Evolutionary conservation across 2,113 vertebrate species (phyloP), one percentile per base, ranked within the genome.

Genomic region (Phrynocephalus versicolor): DNA sequence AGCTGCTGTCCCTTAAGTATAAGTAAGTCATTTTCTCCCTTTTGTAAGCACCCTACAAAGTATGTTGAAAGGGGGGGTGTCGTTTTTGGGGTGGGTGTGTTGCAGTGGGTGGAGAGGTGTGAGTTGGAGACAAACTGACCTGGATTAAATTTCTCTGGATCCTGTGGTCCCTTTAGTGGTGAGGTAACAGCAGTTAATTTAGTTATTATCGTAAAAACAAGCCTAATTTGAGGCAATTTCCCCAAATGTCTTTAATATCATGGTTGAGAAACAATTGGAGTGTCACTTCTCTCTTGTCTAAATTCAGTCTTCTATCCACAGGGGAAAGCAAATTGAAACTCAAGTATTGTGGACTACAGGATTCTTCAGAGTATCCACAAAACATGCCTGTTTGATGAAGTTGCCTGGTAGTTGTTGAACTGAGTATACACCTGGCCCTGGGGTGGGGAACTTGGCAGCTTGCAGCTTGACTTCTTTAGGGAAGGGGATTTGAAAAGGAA

Each of bases 351-450:
- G 14, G 57, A 74, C 35, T 81, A 57, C 27, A n/a, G 23, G n/a
- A 3, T 5, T 7, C 45, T 51, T 67, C 9, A 25, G 2, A 25
- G 2, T 69, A 39, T 58, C 15, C 27, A 7, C 25, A 58, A 57
- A 23, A 1, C 33, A 45, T 8, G 5, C 33, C 19, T 3, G 37
- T 57, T 1, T 2, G 58, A n/a, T 62, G 45, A 51, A 73, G 30
- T 81, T 33, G 78, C 35, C 37, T 51, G 14, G 84, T 81, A 64
- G 85, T 71, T 87, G 9, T 0, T 39, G 81, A 87, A 89, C 90
- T 86, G 72, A 85, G 86, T 84, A 88, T 7, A 64, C 15, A 55
- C 15, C 78, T 86, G 15, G 58, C 0, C 81, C 35, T 72, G 18
- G 33, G 87, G 83, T 86, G 2, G 84, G 88, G 83, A 55, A 58